Base-by-base conservation (phyloP, 2,888 invertebrate species). In the Rhagonycha fulva region DNA sequence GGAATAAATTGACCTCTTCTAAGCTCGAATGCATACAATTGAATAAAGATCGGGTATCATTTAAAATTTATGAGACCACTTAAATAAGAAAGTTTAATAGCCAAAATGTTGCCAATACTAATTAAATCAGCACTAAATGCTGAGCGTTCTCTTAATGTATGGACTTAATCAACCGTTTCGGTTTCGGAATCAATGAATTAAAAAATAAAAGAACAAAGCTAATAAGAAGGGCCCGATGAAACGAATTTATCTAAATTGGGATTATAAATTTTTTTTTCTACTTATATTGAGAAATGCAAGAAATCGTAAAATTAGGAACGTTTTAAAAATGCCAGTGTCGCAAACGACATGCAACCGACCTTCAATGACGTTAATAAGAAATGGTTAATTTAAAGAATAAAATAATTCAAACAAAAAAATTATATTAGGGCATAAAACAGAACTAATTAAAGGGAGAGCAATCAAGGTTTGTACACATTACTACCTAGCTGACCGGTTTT, bases 51-150 rank as follows among this genome's bases (percentile, higher is more conserved):
- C 68, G 71, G 76, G 32, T 30, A 24, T 74, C 71, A 71, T 76
- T 76, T 76, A 76, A 76, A 74, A 76, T 76, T 76, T 74, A 76
- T 76, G 76, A 76, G 76, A 32, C 66, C 74, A 71, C 61, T 76
- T 76, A 71, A 74, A 69, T 47, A 76, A 74, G 69, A 70, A 23
- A 14, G 14, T 72, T 63, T 66, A 66, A 66, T 66, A 66, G 63
- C 14, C 26, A 66, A 47, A 66, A 66, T 66, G 63, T 66, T 24
- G 63, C 63, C 63, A 19, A 66, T 66, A 66, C 63, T 66, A 66
- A 66, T 66, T 66, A 66, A 66, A 66, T 66, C 63, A 14, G 63
- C 63, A 66, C 63, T 26, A 66, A 66, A 66, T 66, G 63, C 26
- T 19, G 63, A 66, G 23, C 63, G 14, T 26, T 24, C 63, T 26